Evolutionary conservation across 2,888 invertebrate species (phyloP).

Genomic region (Gerris lacustris): DNA sequence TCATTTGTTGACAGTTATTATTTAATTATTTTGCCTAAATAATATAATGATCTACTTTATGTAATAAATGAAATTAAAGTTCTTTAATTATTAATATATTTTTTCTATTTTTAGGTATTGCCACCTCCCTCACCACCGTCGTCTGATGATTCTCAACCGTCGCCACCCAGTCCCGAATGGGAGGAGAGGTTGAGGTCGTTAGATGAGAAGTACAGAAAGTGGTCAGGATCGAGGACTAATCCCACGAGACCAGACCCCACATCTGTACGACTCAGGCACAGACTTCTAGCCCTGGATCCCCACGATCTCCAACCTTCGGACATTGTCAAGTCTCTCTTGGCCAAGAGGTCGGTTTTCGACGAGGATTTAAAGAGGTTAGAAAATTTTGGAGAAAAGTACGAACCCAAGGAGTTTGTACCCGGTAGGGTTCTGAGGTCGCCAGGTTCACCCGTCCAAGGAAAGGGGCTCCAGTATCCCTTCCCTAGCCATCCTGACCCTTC

Average conservation of each 20-base stretch:
- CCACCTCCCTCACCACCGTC: constrained; percentile 52
- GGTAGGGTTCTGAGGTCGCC: constrained; percentile 32
- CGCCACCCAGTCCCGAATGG: constrained; percentile 54
- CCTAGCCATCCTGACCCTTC: constrained; percentile 57
- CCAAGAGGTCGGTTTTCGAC: constrained; percentile 88
- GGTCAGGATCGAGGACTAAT: constrained; percentile 49
- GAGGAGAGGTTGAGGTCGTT: constrained; percentile 85
- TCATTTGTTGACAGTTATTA: too few species aligned
- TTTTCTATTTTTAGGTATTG: neutral
- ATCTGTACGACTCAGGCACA: constrained; percentile 52
- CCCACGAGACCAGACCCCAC: constrained; percentile 29
- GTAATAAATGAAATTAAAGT: too few species aligned
- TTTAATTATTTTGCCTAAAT: too few species aligned
- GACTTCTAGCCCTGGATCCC: constrained; percentile 65
- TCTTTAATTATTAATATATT: neutral
- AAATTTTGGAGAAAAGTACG: constrained; percentile 70
- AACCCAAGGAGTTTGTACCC: constrained; percentile 48
- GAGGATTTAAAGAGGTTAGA: constrained; percentile 88
- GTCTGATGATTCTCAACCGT: constrained; percentile 61
- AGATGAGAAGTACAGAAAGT: constrained; percentile 85
- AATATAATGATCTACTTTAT: too few species aligned
- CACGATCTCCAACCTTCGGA: constrained; percentile 81
- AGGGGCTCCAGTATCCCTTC: constrained; percentile 60
- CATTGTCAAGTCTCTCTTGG: constrained; percentile 80
- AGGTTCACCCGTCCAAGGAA: constrained; percentile 26